These are phyloP conservation scores for Agrochola lychnidis DNA, from an alignment of 2,888 invertebrate species.

Conservation along the genomic window DNA sequence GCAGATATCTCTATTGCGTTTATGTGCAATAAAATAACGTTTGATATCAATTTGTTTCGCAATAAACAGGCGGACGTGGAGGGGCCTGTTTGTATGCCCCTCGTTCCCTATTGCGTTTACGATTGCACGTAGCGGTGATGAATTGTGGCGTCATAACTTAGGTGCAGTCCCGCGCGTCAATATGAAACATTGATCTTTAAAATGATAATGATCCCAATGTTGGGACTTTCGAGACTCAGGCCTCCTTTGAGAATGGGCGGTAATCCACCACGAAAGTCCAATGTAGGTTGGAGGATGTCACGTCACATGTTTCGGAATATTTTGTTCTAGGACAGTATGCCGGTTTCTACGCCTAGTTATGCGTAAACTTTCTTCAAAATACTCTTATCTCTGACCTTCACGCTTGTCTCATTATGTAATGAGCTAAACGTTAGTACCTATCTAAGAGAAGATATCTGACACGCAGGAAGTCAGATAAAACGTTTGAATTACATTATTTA, in stretches of 20 bases:
- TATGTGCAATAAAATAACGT: slow-evolving; percentile 26
- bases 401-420: slow-evolving; percentile 8
- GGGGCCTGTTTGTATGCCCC: slow-evolving; percentile 57
- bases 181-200: neutral
- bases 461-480: slow-evolving; percentile 35
- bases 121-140: slow-evolving; percentile 6
- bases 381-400: slow-evolving; percentile 19
- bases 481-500: slow-evolving; percentile 5
- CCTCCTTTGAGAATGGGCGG: neutral
- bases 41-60: slow-evolving; percentile 37
- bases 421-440: slow-evolving; percentile 1
- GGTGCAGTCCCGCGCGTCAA: neutral
- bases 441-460: slow-evolving; percentile 1
- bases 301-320: neutral
- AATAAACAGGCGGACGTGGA: slow-evolving; percentile 41
- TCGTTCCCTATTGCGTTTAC: slow-evolving; percentile 35
- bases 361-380: slow-evolving; percentile 5
- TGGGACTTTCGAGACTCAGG: neutral
- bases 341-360: neutral
- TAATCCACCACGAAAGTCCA: too few species aligned
- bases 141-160: slow-evolving; percentile 9
- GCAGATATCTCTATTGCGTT: slow-evolving; percentile 12
- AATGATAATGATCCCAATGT: neutral
- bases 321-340: neutral
- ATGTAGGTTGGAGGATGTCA: neutral